A percentile compares a stretch with the other conserved stretches of the same genome.
These are phyloP conservation scores for Osmerus eperlanus DNA, from an alignment of 2,113 vertebrate genomes.

Conservation along the genomic window DNA sequence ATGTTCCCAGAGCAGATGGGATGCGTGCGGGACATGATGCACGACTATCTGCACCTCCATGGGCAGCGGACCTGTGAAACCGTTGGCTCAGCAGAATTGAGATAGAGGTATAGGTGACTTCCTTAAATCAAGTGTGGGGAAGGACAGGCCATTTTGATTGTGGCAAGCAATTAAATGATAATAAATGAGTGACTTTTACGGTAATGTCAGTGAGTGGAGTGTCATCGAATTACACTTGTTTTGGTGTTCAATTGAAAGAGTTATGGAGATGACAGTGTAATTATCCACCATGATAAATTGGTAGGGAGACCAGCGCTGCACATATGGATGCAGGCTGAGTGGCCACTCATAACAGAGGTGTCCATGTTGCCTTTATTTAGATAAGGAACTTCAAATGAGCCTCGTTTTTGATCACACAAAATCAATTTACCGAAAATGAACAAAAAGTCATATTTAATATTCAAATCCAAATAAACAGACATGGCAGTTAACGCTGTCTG, in stretches of 20 bases:
- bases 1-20: constrained; percentile 35
- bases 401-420: no score
- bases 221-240: not conserved
- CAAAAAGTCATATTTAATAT: no score
- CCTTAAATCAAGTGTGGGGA: no score
- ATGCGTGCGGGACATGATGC: constrained; percentile 57
- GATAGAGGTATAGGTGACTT: not conserved
- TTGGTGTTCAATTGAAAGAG: constrained; percentile 49
- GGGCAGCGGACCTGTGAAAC: constrained; percentile 46
- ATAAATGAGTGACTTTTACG: not conserved
- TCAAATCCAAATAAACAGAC: no score
- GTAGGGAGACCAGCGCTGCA: no score
- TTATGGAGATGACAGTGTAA: constrained; percentile 61
- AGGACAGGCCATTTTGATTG: not conserved
- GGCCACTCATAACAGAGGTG: not conserved
- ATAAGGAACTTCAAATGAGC: no score
- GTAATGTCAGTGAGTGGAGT: not conserved
- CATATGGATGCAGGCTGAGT: constrained; percentile 10
- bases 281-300: no score
- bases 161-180: not conserved
- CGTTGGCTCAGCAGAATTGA: constrained; percentile 53
- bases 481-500: not conserved
- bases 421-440: no score
- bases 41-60: constrained; percentile 39
- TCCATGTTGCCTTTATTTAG: no score